phyloP scores from a whole-genome alignment of 2,888 invertebrate genomes.

The Herminia tarsipennalis region DNA sequence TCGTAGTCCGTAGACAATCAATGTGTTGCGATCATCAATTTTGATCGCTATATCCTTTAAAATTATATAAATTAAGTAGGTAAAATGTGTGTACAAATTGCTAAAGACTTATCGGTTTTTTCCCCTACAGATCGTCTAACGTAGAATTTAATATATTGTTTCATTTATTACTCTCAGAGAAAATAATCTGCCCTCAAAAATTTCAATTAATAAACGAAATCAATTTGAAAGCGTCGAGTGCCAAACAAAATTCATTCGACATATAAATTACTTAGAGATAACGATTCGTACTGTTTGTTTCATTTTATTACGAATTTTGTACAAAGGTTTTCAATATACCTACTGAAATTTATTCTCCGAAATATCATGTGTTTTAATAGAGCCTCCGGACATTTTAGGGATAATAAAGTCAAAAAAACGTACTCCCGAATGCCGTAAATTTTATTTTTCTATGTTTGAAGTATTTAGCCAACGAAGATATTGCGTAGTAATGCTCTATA shows the following conservation, averaged over 20 bases:
- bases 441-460: no score
- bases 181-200: constrained; percentile 14
- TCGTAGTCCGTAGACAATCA: no score
- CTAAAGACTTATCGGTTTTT: no score
- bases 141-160: no score
- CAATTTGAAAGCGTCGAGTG: constrained; percentile 35
- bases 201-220: constrained; percentile 31
- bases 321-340: constrained; percentile 26
- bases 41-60: no score
- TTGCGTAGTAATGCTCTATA: no score
- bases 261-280: constrained; percentile 56
- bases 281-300: constrained; percentile 46
- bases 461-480: no score
- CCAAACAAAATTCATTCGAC: constrained; percentile 53
- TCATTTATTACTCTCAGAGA: neutral
- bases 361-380: neutral
- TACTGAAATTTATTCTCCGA: neutral
- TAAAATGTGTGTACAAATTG: no score
- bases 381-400: neutral
- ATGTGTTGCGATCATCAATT: no score
- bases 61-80: no score
- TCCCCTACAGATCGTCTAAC: no score
- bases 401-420: neutral
- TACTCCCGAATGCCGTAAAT: no score
- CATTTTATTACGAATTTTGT: constrained; percentile 44